phyloP scores from a whole-genome alignment of 2,888 invertebrate species.

The Erebia epiphron region DNA sequence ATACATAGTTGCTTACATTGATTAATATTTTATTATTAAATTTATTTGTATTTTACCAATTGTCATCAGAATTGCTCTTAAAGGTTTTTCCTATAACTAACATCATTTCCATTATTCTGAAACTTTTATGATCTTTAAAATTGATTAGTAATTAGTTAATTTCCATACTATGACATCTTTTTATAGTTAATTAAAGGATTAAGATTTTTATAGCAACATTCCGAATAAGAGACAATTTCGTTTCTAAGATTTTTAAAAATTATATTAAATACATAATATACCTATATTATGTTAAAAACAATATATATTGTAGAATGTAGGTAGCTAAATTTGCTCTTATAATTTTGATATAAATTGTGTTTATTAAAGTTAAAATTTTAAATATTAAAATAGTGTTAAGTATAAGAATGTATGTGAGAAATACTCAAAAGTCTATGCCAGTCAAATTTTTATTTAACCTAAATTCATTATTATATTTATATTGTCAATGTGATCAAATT shows the following conservation, averaged over 20 bases:
- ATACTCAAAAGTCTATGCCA: slow-evolving; percentile 39
- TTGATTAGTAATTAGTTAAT: not conserved
- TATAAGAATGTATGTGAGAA: slow-evolving; percentile 35
- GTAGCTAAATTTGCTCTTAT: slow-evolving; percentile 71
- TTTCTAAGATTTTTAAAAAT: slow-evolving; percentile 39
- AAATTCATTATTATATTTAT: slow-evolving; percentile 38
- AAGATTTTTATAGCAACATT: slow-evolving; percentile 20
- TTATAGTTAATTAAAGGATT: not conserved
- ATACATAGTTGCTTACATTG: slow-evolving; percentile 24
- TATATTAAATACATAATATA: slow-evolving; percentile 41
- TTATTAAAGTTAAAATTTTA: slow-evolving; percentile 48
- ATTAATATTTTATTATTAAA: slow-evolving; percentile 11
- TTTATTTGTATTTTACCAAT: slow-evolving; percentile 2
- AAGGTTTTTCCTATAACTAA: not conserved
- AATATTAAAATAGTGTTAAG: slow-evolving; percentile 38
- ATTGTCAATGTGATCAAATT: slow-evolving; percentile 59
- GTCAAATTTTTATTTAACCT: slow-evolving; percentile 38
- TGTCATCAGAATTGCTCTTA: not conserved
- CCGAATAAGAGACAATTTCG: slow-evolving; percentile 27
- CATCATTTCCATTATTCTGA: not conserved
- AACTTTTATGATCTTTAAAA: not conserved
- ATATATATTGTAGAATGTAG: slow-evolving; percentile 69
- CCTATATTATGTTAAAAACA: slow-evolving; percentile 47
- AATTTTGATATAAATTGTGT: slow-evolving; percentile 58
- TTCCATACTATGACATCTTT: not conserved